Base-by-base conservation (phyloP, 2,888 invertebrate genomes). In the Tetropium fuscum region DNA sequence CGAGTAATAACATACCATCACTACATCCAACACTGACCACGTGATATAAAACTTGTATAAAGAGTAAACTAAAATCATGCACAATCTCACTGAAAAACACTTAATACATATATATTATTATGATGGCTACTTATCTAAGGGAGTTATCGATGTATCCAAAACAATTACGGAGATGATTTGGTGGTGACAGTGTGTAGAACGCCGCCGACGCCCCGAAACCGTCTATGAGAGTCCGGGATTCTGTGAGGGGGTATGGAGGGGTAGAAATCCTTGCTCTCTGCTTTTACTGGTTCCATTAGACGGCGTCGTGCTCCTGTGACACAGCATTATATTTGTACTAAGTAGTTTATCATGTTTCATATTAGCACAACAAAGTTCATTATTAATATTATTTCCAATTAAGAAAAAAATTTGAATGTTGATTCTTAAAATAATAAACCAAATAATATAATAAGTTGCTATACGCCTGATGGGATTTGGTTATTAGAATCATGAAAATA, bases 191-290 rank as follows among this genome's bases (percentile, higher is more conserved):
- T 63, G 72, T 64, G 74, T 44, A 18, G 38, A 71, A 73, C 74
- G 77, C 75, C 72, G 64, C 71, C 75, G 77, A 80, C 81, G 80
- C 80, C 80, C 80, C 78, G 75, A 75, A 65, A 75, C 74, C 78
- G 74, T 78, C 79, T 74, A 74, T 75, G 75, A 73, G 72, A 74
- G 72, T 72, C 74, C 74, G 73, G 79, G 79, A 80, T 79, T 74
- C 80, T 78, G 78, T 69, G 74, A 74, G 71, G 75, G 74, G 69
- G 61, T 45, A 48, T 59, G 71, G 71, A 73, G 73, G 75, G 76
- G n/a, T 71, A 69, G 68, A 64, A 59, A 45, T 63, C 70, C 73
- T 72, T 69, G 65, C 74, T 74, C 74, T 73, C 70, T 68, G 72
- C 71, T 71, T 70, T 66, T 65, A 73, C 73, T 71, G 70, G 68